These are phyloP conservation scores for Festucalex cinctus DNA, from an alignment of 2,113 vertebrate species.

Conservation along the genomic window DNA sequence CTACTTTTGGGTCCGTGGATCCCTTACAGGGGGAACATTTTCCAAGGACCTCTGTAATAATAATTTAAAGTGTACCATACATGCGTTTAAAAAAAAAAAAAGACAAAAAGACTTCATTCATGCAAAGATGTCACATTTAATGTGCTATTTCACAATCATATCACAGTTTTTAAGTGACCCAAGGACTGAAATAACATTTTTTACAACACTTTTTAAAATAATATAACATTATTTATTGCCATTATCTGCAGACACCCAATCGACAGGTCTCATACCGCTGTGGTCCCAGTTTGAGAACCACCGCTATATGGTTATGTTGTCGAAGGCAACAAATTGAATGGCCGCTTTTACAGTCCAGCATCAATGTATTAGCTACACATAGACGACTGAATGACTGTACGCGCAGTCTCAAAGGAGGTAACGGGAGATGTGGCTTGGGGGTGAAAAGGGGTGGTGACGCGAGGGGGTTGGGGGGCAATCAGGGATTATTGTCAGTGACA, in stretches of 20 bases:
- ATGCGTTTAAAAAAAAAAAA: no score
- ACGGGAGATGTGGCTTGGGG: constrained; percentile 27
- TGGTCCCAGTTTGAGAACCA: not conserved
- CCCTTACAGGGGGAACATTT: no score
- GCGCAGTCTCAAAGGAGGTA: constrained; percentile 36
- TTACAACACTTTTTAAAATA: not conserved
- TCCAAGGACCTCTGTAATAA: no score
- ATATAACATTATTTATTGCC: not conserved
- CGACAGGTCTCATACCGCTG: not conserved
- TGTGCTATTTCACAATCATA: no score
- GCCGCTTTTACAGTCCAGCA: not conserved
- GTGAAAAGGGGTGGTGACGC: not conserved
- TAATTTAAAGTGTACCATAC: no score
- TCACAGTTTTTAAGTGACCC: no score
- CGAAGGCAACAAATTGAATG: not conserved
- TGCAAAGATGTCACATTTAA: no score
- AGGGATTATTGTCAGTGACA: constrained; percentile 73
- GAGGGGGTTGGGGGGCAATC: constrained; percentile 43
- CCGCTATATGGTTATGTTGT: not conserved
- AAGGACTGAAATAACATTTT: no score
- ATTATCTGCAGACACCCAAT: not conserved
- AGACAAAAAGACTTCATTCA: no score
- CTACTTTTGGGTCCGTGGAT: no score
- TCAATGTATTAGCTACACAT: constrained; percentile 1
- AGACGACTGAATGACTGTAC: constrained; percentile 9